Percentiles rank a stretch among this genome's conserved stretches.
Evolutionary conservation across 2,113 vertebrate species (phyloP).

Genomic region (Casuarius casuarius): DNA sequence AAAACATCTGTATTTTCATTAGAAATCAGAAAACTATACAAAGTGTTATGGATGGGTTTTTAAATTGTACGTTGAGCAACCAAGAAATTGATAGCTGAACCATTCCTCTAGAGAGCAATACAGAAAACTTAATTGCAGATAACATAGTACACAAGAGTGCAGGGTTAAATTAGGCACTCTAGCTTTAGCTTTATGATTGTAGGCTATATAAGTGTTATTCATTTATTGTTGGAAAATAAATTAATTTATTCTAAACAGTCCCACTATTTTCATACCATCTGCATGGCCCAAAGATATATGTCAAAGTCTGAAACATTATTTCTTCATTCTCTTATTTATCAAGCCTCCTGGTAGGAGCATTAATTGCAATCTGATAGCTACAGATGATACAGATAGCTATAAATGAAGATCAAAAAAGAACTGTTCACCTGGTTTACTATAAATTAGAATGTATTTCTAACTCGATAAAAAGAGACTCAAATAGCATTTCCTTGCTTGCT

Average conservation of each 20-base stretch:
- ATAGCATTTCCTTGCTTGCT: conserved; percentile 39
- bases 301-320: neutral
- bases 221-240: neutral
- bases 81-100: neutral
- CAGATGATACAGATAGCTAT: neutral
- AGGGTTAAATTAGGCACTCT: no score
- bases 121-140: neutral
- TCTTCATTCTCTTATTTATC: neutral
- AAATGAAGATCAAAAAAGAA: neutral
- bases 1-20: neutral
- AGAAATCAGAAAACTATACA: neutral
- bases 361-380: neutral
- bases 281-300: neutral
- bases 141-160: neutral
- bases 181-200: neutral
- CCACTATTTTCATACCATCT: neutral
- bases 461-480: neutral
- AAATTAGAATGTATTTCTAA: conserved; percentile 1
- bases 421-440: neutral
- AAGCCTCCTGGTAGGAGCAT: neutral
- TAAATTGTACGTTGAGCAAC: neutral
- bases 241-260: neutral
- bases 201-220: neutral
- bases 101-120: neutral
- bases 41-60: neutral